Percentiles rank a stretch among this genome's conserved stretches.
These are phyloP conservation scores for Pseudomyrmex gracilis DNA, from an alignment of 1,140 invertebrate genomes.

Conservation along the genomic window DNA sequence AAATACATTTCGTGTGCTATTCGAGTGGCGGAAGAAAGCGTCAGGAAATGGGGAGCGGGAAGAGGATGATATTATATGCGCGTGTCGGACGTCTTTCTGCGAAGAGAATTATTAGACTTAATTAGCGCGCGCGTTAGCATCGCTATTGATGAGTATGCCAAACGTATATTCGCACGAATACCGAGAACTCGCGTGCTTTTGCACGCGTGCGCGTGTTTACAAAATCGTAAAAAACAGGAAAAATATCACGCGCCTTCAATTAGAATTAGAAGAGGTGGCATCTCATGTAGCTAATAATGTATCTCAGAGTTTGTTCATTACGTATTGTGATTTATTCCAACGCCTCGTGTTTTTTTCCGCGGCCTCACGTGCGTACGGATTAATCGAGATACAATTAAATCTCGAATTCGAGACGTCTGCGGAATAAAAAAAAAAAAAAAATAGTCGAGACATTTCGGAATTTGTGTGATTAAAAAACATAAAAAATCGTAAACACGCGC, in stretches of 20 bases:
- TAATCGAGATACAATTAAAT: no score
- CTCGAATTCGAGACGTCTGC: no score
- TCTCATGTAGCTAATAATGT: conserved; percentile 33
- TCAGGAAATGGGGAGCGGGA: background rate
- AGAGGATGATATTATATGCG: no score
- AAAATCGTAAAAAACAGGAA: conserved; percentile 3
- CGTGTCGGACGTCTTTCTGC: background rate
- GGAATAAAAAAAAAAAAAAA: no score
- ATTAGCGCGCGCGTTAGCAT: conserved; percentile 23
- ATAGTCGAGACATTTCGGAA: no score
- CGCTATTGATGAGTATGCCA: conserved; percentile 30
- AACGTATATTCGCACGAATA: background rate
- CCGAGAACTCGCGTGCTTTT: conserved; percentile 11
- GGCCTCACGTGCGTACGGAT: no score
- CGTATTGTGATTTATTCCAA: conserved; percentile 31
- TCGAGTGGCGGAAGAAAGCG: background rate
- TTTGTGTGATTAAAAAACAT: no score
- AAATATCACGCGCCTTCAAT: conserved; percentile 36
- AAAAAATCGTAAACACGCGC: no score
- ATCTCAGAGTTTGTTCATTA: conserved; percentile 29
- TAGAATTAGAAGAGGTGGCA: conserved; percentile 33
- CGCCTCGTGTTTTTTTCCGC: background rate
- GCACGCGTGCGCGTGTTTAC: conserved; percentile 13
- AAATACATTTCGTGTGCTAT: no score
- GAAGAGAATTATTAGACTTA: conserved; percentile 28